Percentiles rank a stretch among this genome's conserved stretches.
Evolutionary conservation across 2,113 vertebrate genomes (phyloP).

Genomic region (Excalfactoria chinensis): DNA sequence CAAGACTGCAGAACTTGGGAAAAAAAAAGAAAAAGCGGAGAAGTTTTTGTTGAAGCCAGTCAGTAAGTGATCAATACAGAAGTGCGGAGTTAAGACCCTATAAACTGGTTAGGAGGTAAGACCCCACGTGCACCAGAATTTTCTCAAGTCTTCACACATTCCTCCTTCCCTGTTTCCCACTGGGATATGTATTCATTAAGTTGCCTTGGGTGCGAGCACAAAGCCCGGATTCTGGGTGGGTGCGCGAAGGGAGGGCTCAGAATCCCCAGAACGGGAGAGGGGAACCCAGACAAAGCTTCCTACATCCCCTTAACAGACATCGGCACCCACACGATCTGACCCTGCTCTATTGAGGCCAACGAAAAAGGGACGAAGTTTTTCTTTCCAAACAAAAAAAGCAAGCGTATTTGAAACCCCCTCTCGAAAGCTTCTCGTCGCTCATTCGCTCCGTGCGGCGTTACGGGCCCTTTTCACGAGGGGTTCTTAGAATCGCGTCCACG

Average conservation of each 20-base stretch:
- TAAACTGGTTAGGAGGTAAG: neutral
- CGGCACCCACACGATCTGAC: neutral
- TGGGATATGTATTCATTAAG: neutral
- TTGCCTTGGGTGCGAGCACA: neutral
- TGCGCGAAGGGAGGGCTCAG: neutral
- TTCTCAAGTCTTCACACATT: neutral
- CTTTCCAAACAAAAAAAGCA: neutral
- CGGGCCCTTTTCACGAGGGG: neutral
- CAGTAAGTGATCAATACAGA: conserved; percentile 23
- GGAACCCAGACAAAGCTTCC: neutral
- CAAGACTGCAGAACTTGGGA: neutral
- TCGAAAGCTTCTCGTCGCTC: neutral
- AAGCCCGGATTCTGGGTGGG: neutral
- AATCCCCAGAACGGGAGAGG: neutral
- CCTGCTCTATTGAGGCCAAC: neutral
- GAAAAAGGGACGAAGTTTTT: neutral
- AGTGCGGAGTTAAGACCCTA: neutral
- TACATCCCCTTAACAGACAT: neutral
- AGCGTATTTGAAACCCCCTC: neutral
- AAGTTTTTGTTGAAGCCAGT: conserved; percentile 11
- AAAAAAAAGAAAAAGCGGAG: neutral
- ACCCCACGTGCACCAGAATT: neutral
- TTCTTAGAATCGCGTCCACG: accelerated
- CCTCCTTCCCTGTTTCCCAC: neutral
- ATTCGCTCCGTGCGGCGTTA: neutral